Evolutionary conservation across 2,797 vertebrate species (phyloP).

Genomic region (Mormyrops boulengeri): DNA sequence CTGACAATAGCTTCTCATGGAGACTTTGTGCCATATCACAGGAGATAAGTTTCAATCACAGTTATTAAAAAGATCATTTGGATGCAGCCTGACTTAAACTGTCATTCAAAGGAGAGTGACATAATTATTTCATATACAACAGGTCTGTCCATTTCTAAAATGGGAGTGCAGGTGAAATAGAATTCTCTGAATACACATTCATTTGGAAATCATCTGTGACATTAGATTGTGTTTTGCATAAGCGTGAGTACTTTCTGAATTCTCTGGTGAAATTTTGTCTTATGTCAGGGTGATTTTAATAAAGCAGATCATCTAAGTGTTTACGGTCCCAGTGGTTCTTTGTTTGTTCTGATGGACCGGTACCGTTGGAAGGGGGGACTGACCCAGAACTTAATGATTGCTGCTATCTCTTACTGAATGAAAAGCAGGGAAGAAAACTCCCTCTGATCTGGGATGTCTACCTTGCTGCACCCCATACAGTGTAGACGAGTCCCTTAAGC

Average conservation of each 20-base stretch:
- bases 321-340: not conserved
- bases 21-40: not conserved
- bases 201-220: not conserved
- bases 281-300: not conserved
- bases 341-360: not conserved
- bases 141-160: not conserved
- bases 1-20: not conserved
- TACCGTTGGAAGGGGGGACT: not conserved
- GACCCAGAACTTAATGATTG: not conserved
- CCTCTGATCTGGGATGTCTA: not conserved
- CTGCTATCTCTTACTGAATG: not conserved
- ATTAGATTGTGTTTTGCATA: not conserved
- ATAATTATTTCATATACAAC: not conserved
- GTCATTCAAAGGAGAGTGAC: slow-evolving; percentile 1
- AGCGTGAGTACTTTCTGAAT: not conserved
- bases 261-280: not conserved
- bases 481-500: not conserved
- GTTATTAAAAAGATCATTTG: slow-evolving; percentile 14
- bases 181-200: not conserved
- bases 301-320: not conserved
- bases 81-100: not conserved
- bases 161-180: not conserved
- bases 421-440: not conserved
- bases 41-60: not conserved
- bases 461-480: not conserved